Conservation (phyloP, 1,140 invertebrate species). For the Solen grandis region DNA sequence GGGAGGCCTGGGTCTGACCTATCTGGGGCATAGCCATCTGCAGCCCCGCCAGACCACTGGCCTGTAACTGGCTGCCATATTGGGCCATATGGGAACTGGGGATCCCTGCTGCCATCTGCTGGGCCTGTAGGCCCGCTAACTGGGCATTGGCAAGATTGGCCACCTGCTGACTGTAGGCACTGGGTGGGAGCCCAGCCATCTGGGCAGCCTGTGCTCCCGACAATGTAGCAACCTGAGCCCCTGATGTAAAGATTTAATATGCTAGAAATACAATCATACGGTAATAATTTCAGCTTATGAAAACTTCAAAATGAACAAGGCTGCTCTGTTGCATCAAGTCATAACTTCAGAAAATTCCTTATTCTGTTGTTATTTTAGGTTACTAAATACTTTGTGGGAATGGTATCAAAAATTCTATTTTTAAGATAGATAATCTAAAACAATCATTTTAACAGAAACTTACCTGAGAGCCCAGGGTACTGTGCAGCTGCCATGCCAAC, state of each 20-base stretch:
- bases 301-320: too few relatives aligned
- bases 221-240: conserved; percentile 33
- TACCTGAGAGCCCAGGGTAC: conserved; percentile 38
- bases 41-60: neutral
- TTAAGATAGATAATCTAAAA: too few relatives aligned
- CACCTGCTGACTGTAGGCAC: conserved; percentile 53
- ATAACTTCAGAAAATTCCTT: too few relatives aligned
- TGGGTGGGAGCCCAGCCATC: conserved; percentile 9
- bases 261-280: too few relatives aligned
- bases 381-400: too few relatives aligned
- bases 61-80: conserved; percentile 38
- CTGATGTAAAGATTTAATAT: too few relatives aligned
- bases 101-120: conserved; percentile 45
- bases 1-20: conserved; percentile 37
- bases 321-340: too few relatives aligned
- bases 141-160: conserved; percentile 47
- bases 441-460: too few relatives aligned
- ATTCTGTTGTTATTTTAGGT: too few relatives aligned
- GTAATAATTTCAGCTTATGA: too few relatives aligned
- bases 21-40: conserved; percentile 35
- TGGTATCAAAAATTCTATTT: too few relatives aligned
- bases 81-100: conserved; percentile 43
- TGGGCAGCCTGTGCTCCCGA: conserved; percentile 27
- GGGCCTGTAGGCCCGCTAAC: conserved; percentile 47
- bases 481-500: conserved; percentile 29